Base-by-base conservation (phyloP, 2,113 vertebrate genomes). In the Lasiurus cinereus region DNA sequence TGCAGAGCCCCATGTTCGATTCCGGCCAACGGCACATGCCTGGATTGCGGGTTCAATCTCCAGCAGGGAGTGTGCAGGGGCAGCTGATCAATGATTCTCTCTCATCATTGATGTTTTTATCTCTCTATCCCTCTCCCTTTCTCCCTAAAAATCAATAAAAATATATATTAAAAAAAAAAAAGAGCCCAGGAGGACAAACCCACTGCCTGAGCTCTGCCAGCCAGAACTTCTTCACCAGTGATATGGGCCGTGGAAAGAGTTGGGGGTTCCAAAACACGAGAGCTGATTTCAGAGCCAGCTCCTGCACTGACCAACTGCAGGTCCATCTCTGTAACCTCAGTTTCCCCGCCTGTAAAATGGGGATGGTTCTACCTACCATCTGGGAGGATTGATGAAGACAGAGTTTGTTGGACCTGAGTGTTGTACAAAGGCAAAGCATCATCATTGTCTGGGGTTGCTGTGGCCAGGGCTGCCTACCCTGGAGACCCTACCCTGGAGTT, bases 141-240 rank as follows among this genome's bases (percentile, higher is more conserved):
- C 39, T 39, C 39, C 5, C 39, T 39, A 39, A 39, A 39, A 39
- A 39, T 39, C 39, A 39, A 39, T 39, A 39, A 39, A 39, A 39
- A 39, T 39, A 39, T 39, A 39, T 39, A 3, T 39, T 39, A 39
- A 39, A 39, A 39, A 39, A 39, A 39, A 39, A 39, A 39, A 39
- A 39, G 39, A 39, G 39, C 39, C 39, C 0, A 0, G 29, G 80
- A 72, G 72, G 83, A 67, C 69, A 77, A n/a, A 50, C 1, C 39
- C 76, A 2, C 62, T 21, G 82, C 88, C 50, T 2, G 1, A 59
- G 73, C 50, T 31, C 72, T 36, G 73, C 66, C 82, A 7, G 74
- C 77, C 52, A 15, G 88, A 50, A 31, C n/a, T 7, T 12, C 21
- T 1, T 12, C 24, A 2, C 33, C 69, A 31, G 62, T 0, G 0